Evolutionary conservation across 2,113 vertebrate genomes (phyloP).

Genomic region (Tor tambroides): DNA sequence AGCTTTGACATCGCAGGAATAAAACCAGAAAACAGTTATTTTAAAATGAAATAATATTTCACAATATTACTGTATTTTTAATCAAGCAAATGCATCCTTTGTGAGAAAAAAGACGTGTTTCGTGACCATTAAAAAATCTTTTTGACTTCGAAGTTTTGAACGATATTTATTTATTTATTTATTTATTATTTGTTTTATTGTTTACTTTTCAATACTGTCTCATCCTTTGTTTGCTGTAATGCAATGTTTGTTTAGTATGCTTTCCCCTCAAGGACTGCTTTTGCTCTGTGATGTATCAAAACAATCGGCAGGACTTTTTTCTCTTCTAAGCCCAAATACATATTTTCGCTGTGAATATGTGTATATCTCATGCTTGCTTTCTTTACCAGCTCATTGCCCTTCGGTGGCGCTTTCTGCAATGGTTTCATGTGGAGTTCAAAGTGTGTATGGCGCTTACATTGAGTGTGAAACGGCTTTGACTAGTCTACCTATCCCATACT

Average conservation of each 20-base stretch:
- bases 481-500: neutral
- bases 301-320: neutral
- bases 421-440: constrained; percentile 27
- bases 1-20: neutral
- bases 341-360: neutral
- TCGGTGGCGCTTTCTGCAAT: neutral
- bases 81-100: neutral
- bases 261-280: constrained; percentile 19
- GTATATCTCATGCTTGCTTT: neutral
- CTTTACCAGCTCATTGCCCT: neutral
- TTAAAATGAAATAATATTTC: neutral
- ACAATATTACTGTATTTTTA: neutral
- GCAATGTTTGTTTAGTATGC: neutral
- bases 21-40: neutral
- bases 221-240: neutral
- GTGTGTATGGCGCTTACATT: neutral
- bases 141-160: neutral
- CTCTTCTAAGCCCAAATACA: neutral
- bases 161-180: neutral
- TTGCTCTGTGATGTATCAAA: neutral
- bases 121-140: neutral
- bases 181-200: neutral
- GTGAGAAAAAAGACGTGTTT: neutral
- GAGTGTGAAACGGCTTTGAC: neutral
- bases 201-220: neutral